These are phyloP conservation scores for Parthenolecanium corni DNA, from an alignment of 2,888 invertebrate genomes.

Conservation along the genomic window DNA sequence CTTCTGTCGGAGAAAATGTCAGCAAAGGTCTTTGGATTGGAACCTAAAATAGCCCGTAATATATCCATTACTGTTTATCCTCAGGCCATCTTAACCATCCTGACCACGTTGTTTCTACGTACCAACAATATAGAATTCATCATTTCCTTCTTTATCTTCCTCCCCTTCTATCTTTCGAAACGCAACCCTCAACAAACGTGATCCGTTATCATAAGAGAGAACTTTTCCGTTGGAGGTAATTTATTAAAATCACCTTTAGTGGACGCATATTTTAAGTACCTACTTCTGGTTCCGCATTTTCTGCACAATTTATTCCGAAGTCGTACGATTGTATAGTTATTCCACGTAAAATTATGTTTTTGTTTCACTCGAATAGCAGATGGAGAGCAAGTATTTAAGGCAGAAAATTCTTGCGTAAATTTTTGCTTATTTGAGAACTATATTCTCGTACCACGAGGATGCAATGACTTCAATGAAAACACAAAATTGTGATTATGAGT, in stretches of 20 bases:
- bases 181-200: conserved; percentile 19
- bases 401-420: too few relatives aligned
- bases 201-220: conserved; percentile 19
- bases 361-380: too few relatives aligned
- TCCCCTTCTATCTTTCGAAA: not conserved
- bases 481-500: too few relatives aligned
- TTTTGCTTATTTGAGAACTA: too few relatives aligned
- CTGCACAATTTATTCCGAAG: too few relatives aligned
- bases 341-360: too few relatives aligned
- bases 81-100: conserved; percentile 19
- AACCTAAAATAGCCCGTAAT: conserved; percentile 10
- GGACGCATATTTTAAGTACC: not conserved
- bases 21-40: not conserved
- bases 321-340: too few relatives aligned
- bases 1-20: conserved; percentile 13
- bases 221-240: conserved; percentile 12
- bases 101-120: conserved; percentile 24
- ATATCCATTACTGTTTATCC: conserved; percentile 23
- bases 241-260: conserved; percentile 22
- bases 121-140: conserved; percentile 22
- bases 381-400: too few relatives aligned
- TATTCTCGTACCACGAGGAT: too few relatives aligned
- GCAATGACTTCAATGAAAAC: too few relatives aligned
- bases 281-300: too few relatives aligned
- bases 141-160: conserved; percentile 1